Evolutionary conservation across 2,888 invertebrate species (phyloP).

Genomic region (Entomobrya proxima): DNA sequence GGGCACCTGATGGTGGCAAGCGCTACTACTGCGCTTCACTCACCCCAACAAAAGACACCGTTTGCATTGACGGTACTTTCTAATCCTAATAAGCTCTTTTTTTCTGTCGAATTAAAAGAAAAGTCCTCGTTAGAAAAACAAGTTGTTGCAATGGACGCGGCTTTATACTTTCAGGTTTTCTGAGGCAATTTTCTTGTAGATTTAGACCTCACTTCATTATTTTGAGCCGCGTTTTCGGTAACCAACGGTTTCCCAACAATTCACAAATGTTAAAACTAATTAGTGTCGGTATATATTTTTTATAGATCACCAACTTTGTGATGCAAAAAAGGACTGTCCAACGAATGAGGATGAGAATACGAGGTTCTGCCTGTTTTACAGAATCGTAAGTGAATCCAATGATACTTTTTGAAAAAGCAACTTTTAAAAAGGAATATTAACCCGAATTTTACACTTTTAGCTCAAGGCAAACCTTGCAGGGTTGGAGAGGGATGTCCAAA

Average conservation of each 20-base stretch:
- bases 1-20: constrained; percentile 63
- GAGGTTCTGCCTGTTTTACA: constrained; percentile 71
- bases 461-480: background rate
- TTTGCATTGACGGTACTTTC: constrained; percentile 68
- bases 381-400: constrained; percentile 62
- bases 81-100: background rate
- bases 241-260: too few relatives aligned
- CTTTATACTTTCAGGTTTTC: too few relatives aligned
- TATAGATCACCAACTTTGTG: constrained; percentile 71
- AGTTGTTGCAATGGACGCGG: too few relatives aligned
- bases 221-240: too few relatives aligned
- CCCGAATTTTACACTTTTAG: background rate
- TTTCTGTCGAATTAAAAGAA: too few relatives aligned
- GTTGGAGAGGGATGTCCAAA: background rate
- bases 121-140: too few relatives aligned
- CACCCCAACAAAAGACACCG: constrained; percentile 50
- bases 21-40: constrained; percentile 72
- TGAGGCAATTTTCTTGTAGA: too few relatives aligned
- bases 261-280: too few relatives aligned
- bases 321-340: constrained; percentile 73
- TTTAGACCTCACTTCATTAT: too few relatives aligned
- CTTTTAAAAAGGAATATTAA: background rate
- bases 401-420: too few relatives aligned
- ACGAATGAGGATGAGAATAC: constrained; percentile 72
- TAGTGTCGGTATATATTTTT: background rate